Base-by-base conservation (phyloP, 1,140 invertebrate genomes). In the Holcopasites calliopsidis region DNA sequence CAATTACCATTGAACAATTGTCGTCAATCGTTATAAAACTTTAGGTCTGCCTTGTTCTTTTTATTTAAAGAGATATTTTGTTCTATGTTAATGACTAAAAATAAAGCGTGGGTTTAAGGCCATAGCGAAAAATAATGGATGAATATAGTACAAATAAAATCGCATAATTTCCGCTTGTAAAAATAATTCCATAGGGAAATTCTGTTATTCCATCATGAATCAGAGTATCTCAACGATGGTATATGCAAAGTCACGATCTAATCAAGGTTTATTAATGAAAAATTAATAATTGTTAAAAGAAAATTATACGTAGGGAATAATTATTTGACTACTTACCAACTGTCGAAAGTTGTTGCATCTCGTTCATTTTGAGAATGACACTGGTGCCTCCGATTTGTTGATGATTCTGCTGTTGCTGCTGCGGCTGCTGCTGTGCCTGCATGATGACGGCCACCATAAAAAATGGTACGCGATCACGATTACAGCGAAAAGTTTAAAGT, bases 361-460 rank as follows among this genome's bases (percentile, higher is more conserved):
- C 95, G 87, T 95, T 94, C 94, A 95, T 95, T 91, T 95, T 95
- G 61, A 95, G 88, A 82, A 95, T 94, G 80, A 95, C 93, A 84
- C 93, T 93, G 79, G 93, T 92, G 69, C 91, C 91, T 61, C 92
- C 88, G 66, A 93, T 87, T 79, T 88, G 87, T 76, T 88, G 85
- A 66, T 88, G 87, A 38, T 80, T 79, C 55, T 85, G 85, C 52
- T 80, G 73, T 47, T 76, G 80, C 13, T 58, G 80, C 70, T 88
- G 87, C 65, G 87, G 83, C 61, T 88, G 89, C 70, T 89, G 89
- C 62, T 89, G 88, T 44, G 89, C 85, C 79, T 90, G 90, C 90
- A 91, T 91, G 78, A 73, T 77, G 73, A 69, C 44, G 50, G 42
- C 31, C 57, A 78, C 50, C 74, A 79, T 79, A 60, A 76, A 71